Evolutionary conservation across 1,140 invertebrate species (phyloP).

Genomic region (Psix sp.): DNA sequence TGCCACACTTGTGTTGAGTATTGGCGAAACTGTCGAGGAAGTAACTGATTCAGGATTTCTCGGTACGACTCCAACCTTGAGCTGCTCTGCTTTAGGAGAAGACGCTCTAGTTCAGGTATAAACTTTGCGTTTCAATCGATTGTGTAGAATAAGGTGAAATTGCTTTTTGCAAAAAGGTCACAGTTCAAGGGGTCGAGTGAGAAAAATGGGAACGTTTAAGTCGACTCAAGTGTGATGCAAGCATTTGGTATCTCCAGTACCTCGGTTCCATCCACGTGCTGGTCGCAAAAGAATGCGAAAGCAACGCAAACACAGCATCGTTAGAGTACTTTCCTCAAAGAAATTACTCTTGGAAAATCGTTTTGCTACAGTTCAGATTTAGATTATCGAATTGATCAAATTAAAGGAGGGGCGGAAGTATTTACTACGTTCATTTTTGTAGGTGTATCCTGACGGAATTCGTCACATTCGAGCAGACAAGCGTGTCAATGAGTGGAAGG

Average conservation of each 20-base stretch:
- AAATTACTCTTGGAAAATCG: too few relatives aligned
- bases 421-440: constrained; percentile 35
- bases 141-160: too few relatives aligned
- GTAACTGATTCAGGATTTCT: constrained; percentile 99
- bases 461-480: constrained; percentile 98
- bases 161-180: too few relatives aligned
- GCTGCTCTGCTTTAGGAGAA: constrained; percentile 97
- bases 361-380: too few relatives aligned
- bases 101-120: constrained; percentile 96
- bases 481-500: constrained; percentile 99
- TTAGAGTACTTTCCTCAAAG: constrained; percentile 37
- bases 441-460: constrained; percentile 98
- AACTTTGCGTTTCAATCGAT: constrained; percentile 3
- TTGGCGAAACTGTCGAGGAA: constrained; percentile 99
- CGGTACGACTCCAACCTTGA: constrained; percentile 97
- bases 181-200: too few relatives aligned
- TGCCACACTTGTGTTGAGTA: constrained; percentile 98
- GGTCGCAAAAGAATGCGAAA: constrained; percentile 39
- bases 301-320: constrained; percentile 27
- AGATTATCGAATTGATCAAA: too few relatives aligned
- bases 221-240: too few relatives aligned
- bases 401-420: too few relatives aligned
- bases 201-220: too few relatives aligned
- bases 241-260: constrained; percentile 50
- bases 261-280: constrained; percentile 33